Evolutionary conservation across 2,888 invertebrate genomes (phyloP).

Genomic region (Melanostoma mellinum): DNA sequence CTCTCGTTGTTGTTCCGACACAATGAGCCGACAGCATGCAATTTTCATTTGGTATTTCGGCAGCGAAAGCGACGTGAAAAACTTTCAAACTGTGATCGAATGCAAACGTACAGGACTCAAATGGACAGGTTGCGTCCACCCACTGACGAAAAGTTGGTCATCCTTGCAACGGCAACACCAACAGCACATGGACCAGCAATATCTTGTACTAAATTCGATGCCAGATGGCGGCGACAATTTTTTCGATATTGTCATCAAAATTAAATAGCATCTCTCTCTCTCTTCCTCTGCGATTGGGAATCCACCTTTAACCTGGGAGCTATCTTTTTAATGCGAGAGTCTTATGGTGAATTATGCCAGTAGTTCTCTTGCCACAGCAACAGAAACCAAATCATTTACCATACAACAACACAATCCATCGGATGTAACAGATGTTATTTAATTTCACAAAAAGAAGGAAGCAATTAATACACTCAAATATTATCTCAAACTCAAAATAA

Average conservation of each 20-base stretch:
- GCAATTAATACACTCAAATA: too few species aligned
- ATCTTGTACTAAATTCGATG: conserved; percentile 46
- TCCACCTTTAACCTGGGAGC: conserved; percentile 28
- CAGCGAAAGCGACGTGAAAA: conserved; percentile 73
- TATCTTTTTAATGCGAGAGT: conserved; percentile 14
- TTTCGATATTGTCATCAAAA: conserved; percentile 78
- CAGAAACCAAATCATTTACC: too few species aligned
- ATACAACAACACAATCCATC: too few species aligned
- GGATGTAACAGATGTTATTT: too few species aligned
- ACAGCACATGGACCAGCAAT: conserved; percentile 55
- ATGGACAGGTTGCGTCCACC: conserved; percentile 79
- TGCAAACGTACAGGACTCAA: conserved; percentile 77
- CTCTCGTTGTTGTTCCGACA: conserved; percentile 59
- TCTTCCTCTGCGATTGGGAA: conserved; percentile 8
- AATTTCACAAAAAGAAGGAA: too few species aligned
- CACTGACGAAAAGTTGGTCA: conserved; percentile 77
- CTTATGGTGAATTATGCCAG: too few species aligned
- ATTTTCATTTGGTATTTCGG: conserved; percentile 79
- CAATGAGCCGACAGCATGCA: conserved; percentile 74
- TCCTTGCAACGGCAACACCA: conserved; percentile 73
- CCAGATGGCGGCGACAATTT: conserved; percentile 73
- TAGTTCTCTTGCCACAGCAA: too few species aligned
- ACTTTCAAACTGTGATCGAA: conserved; percentile 79
- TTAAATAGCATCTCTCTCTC: conserved; percentile 75
- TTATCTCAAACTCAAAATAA: too few species aligned